A percentile compares a stretch with the other conserved stretches of the same genome.
Evolutionary conservation across 2,797 vertebrate species (phyloP).

Genomic region (Hydrocynus forskahlii): DNA sequence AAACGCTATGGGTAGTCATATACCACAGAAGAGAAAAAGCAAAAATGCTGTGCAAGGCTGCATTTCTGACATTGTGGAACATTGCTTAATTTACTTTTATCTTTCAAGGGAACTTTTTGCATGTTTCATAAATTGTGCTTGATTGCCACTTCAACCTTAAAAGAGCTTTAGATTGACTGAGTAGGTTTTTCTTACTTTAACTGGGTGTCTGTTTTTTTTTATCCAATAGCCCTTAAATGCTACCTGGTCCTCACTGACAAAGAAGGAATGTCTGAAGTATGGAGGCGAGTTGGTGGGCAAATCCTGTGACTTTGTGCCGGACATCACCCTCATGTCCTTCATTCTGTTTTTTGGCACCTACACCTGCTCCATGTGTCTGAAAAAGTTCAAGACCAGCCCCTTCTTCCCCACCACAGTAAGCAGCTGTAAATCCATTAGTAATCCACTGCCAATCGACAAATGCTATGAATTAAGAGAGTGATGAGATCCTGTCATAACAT

Average conservation of each 20-base stretch:
- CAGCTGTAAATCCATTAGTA: conserved; percentile 41
- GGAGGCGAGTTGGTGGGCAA: conserved; percentile 87
- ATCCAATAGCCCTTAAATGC: conserved; percentile 73
- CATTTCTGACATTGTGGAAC: too few species aligned
- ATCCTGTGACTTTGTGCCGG: conserved; percentile 87
- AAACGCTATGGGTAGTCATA: too few species aligned
- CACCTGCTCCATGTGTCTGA: conserved; percentile 94
- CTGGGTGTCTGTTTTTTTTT: conserved; percentile 54
- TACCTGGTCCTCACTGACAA: conserved; percentile 86
- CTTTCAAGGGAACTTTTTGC: too few species aligned
- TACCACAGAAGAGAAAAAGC: too few species aligned
- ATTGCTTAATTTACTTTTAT: too few species aligned
- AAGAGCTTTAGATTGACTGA: background rate
- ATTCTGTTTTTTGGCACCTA: conserved; percentile 98
- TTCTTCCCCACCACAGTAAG: conserved; percentile 97
- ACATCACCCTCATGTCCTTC: conserved; percentile 94
- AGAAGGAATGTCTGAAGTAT: conserved; percentile 85
- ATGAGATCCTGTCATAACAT: background rate
- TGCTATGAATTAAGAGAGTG: background rate
- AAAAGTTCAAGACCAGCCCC: conserved; percentile 96
- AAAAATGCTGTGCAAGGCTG: too few species aligned
- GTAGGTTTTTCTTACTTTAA: background rate
- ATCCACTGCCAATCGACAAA: background rate
- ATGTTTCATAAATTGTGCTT: too few species aligned
- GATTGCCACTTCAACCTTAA: too few species aligned